Evolutionary conservation across 2,797 vertebrate genomes (phyloP).

Genomic region (Onychomys leucogaster): DNA sequence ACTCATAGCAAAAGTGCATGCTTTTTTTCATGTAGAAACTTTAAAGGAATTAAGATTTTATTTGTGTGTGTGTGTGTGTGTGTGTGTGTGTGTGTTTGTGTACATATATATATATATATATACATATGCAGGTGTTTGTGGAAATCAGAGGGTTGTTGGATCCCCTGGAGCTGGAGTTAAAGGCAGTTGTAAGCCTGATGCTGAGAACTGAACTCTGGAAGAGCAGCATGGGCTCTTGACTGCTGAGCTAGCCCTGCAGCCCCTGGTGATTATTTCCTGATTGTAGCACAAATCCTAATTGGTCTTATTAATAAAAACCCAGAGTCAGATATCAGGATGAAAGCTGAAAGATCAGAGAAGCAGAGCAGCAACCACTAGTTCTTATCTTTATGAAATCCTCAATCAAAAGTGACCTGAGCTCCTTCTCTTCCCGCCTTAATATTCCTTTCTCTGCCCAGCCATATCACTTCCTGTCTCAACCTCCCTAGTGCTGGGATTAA

Average conservation of each 20-base stretch:
- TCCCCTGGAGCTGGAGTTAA: neutral
- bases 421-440: too few relatives aligned
- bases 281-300: too few relatives aligned
- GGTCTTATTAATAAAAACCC: too few relatives aligned
- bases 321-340: too few relatives aligned
- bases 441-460: too few relatives aligned
- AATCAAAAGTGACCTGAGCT: too few relatives aligned
- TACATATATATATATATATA: neutral
- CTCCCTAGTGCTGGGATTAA: too few relatives aligned
- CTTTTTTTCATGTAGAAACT: neutral
- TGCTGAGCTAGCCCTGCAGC: neutral
- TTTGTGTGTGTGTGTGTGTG: neutral
- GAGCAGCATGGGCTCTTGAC: neutral
- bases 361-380: too few relatives aligned
- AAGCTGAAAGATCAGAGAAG: too few relatives aligned
- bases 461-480: too few relatives aligned
- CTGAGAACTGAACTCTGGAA: neutral
- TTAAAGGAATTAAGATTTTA: conserved; percentile 1
- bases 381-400: too few relatives aligned
- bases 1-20: neutral
- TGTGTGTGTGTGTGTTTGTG: neutral
- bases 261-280: neutral
- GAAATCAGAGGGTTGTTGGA: neutral
- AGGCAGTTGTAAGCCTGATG: neutral
- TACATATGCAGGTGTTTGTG: neutral